Base-by-base conservation (phyloP, 2,888 invertebrate genomes). In the Rhamnusium bicolor region DNA sequence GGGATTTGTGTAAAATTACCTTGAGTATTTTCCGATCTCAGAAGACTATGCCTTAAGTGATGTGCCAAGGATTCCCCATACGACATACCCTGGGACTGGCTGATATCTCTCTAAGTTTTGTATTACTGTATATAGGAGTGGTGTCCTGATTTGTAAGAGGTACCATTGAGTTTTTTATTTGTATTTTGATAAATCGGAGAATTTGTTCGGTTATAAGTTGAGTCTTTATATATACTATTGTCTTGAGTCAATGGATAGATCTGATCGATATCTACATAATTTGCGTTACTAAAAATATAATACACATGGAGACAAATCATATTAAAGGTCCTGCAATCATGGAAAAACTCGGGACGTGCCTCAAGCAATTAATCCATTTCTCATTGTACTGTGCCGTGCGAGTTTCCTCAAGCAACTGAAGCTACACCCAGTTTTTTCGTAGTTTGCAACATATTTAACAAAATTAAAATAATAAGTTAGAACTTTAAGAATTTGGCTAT, bases 111-210 rank as follows among this genome's bases (percentile, higher is more conserved):
- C 87, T 56, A 85, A 78, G 78, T 89, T n/a, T 90, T 0, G 90
- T 89, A 77, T 91, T 91, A 78, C 90, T 91, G 74, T 91, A 91
- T 78, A 91, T 91, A 0, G 91, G 91, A 16, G 79, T 76, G 71
- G 83, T 84, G 40, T 87, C 86, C 65, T 80, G 79, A 75, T 78
- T 81, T 61, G 62, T 73, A 68, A 73, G 72, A 72, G 71, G 60
- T 10, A 72, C 65, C 14, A 74, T 61, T 14, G 69, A 73, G 68
- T 80, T 82, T 54, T n/a, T 85, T 84, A 61, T 80, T 80, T 16
- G 88, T 90, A 82, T 90, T 90, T 80, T 91, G 91, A 81, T 91
- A 91, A 32, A 91, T 91, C 0, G 91, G 91, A 60, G 90, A 91
- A 60, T 89, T 88, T 21, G 89, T 89, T 12, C 88, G 79, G 78